Evolutionary conservation across 2,113 vertebrate genomes (phyloP).

Genomic region (Aegypius monachus): DNA sequence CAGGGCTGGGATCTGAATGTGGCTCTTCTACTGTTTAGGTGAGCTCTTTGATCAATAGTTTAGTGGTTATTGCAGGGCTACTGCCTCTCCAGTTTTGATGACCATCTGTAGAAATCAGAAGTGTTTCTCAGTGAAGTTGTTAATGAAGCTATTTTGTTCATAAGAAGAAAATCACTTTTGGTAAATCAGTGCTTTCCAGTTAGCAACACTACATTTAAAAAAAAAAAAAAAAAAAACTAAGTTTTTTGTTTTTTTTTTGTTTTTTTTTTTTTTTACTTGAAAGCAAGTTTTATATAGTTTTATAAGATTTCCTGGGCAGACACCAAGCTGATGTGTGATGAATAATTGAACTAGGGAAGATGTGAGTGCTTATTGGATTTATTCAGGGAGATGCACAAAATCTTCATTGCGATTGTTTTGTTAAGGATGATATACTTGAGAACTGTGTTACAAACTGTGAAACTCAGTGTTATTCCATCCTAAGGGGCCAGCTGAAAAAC

Average conservation of each 20-base stretch:
- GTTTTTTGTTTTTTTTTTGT: too few species aligned
- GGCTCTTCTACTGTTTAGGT: neutral
- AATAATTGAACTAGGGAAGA: neutral
- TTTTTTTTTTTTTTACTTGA: neutral
- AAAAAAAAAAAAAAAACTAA: neutral
- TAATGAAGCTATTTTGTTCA: neutral
- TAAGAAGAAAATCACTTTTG: neutral
- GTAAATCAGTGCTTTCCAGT: neutral
- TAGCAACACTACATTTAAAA: neutral
- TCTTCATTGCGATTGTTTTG: neutral
- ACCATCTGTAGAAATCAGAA: neutral
- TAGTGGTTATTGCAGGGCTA: neutral
- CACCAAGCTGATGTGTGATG: neutral
- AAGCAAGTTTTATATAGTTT: neutral
- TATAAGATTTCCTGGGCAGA: neutral
- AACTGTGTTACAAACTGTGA: neutral
- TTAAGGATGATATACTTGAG: neutral
- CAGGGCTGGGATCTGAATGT: neutral
- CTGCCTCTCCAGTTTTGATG: neutral
- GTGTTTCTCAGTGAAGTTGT: neutral
- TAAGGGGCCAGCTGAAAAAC: neutral
- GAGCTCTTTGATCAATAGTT: neutral
- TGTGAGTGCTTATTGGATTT: neutral
- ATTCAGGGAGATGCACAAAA: neutral
- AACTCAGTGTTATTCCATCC: neutral